Base-by-base conservation (phyloP, 2,113 vertebrate species). In the Polypterus senegalus region DNA sequence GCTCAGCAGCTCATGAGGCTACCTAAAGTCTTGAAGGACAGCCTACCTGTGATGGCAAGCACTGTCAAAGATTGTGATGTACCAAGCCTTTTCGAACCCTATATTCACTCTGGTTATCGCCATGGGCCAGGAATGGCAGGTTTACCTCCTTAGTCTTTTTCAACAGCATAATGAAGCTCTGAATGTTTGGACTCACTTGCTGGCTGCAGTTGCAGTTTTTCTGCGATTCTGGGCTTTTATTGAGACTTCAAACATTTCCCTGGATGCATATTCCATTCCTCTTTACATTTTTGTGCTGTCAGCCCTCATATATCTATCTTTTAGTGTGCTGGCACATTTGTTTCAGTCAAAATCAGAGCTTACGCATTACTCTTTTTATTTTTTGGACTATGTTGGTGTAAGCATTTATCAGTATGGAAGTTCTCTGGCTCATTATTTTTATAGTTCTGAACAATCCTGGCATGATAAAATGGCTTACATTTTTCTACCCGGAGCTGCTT, bases 81-180 rank as follows among this genome's bases (percentile, higher is more conserved):
- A 27, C 93, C 92, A 0, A 73, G 73, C 62, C 84, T 98, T 46
- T 97, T 98, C 77, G 93, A 98, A 78, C 93, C 93, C 0, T 94
- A 91, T 75, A 92, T 98, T 77, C 80, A 78, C 48, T 62, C 85
- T 0, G 93, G 93, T 2, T 98, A 96, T 81, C 88, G 92, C 3
- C 92, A 70, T 77, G 0, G 85, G 77, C 47, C 93, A 91, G 59
- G 76, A 86, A 62, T 97, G 93, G 93, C 81, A 77, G 4, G 94
- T 89, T 78, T 94, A 96, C 76, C 74, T 92, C 67, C 67, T 91
- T 48, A 97, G 93, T 76, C 86, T 97, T 70, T 97, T 98, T 65
- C 92, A 93, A 81, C 84, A 84, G 53, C 94, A 98, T 81, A 97
- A 97, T 0, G 93, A 98, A 69, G 85, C 85, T 55, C 78, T 97